phyloP scores from a whole-genome alignment of 2,888 invertebrate species.

The Eulithis prunata region DNA sequence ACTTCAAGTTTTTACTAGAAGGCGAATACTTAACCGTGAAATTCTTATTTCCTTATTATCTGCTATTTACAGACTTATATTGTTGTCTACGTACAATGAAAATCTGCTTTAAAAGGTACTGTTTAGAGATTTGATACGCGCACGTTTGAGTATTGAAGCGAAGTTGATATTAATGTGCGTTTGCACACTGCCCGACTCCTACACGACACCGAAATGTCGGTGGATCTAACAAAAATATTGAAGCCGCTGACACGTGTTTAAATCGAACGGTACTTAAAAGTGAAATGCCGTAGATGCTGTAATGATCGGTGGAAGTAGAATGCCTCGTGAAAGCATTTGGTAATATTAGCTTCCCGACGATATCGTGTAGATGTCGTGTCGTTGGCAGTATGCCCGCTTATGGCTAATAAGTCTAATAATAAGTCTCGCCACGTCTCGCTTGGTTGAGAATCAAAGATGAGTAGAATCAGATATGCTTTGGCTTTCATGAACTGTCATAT shows the following conservation, averaged over 20 bases:
- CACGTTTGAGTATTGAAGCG: constrained; percentile 39
- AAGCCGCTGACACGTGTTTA: no score
- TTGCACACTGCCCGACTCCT: no score
- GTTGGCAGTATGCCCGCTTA: no score
- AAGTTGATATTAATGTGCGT: constrained; percentile 10
- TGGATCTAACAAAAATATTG: no score
- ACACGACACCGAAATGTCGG: no score
- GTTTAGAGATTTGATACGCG: constrained; percentile 58
- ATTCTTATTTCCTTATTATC: constrained; percentile 68
- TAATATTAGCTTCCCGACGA: no score
- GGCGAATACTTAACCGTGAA: constrained; percentile 50
- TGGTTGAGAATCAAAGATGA: constrained; percentile 10
- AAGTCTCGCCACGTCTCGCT: not conserved
- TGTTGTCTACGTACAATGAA: constrained; percentile 37
- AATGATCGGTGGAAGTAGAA: no score
- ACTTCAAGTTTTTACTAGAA: constrained; percentile 35
- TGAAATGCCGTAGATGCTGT: no score
- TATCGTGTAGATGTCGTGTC: no score
- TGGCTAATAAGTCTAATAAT: no score
- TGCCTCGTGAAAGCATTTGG: no score
- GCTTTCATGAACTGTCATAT: constrained; percentile 5
- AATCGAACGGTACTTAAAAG: no score
- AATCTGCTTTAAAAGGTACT: constrained; percentile 42
- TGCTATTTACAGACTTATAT: constrained; percentile 46
- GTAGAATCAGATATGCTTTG: constrained; percentile 3